phyloP scores from a whole-genome alignment of 2,888 invertebrate genomes.

The Alviniconcha strummeri region DNA sequence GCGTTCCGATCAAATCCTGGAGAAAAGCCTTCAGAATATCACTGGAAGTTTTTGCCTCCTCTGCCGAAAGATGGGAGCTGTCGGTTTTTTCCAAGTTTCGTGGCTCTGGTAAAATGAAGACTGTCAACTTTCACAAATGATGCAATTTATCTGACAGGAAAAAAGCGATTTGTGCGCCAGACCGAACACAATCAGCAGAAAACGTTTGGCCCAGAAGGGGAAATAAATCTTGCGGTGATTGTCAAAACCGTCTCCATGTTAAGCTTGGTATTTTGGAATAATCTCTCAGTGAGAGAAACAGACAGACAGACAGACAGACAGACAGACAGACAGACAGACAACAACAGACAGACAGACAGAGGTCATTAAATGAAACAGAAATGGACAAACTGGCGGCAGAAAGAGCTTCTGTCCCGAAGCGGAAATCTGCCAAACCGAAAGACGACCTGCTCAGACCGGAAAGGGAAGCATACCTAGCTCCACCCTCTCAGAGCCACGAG shows the following conservation, averaged over 20 bases:
- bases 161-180: not conserved
- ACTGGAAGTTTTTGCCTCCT: not conserved
- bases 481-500: too few relatives aligned
- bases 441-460: too few relatives aligned
- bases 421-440: too few relatives aligned
- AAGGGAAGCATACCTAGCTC: too few relatives aligned
- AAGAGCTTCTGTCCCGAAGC: too few relatives aligned
- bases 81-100: not conserved
- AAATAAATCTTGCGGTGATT: too few relatives aligned
- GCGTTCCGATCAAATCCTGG: not conserved
- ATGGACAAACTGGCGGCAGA: too few relatives aligned
- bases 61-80: not conserved
- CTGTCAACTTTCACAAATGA: constrained; percentile 9
- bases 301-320: not conserved
- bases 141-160: not conserved
- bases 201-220: not conserved
- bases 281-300: not conserved
- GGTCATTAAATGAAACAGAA: not conserved
- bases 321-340: too few relatives aligned
- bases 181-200: not conserved
- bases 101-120: not conserved
- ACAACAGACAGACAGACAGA: constrained; percentile 8
- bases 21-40: not conserved
- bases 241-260: too few relatives aligned
- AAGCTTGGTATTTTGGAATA: not conserved